These are phyloP conservation scores for Zhuqinia jingwanae DNA, from an alignment of 2,888 invertebrate species.

Conservation along the genomic window DNA sequence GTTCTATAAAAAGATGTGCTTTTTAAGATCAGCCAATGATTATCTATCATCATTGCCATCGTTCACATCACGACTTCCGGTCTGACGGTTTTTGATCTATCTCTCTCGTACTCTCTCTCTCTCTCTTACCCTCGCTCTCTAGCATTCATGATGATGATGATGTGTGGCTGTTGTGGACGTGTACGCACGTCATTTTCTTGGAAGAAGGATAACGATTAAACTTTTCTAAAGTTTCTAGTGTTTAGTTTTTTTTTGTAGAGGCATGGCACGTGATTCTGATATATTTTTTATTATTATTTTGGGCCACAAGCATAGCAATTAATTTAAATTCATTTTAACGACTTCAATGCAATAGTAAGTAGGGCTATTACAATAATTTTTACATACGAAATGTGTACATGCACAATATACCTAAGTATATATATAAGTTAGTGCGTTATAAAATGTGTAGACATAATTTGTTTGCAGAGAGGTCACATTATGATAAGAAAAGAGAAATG, in stretches of 20 bases:
- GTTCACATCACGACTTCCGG: constrained; percentile 56
- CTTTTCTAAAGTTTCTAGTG: not conserved
- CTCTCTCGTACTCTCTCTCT: too few species aligned
- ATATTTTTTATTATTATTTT: not conserved
- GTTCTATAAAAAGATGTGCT: not conserved
- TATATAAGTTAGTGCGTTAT: too few species aligned
- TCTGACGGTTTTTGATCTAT: not conserved
- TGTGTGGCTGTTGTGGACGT: not conserved
- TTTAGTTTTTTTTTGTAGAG: not conserved
- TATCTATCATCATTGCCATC: constrained; percentile 13
- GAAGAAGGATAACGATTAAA: not conserved
- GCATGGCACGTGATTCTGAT: constrained; percentile 15
- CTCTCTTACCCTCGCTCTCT: too few species aligned
- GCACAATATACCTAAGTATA: too few species aligned
- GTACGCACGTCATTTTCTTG: constrained; percentile 25
- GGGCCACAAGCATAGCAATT: not conserved
- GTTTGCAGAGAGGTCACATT: constrained; percentile 15
- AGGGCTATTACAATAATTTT: not conserved
- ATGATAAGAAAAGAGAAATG: constrained; percentile 32
- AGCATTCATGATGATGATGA: too few species aligned
- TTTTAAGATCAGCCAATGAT: constrained; percentile 35
- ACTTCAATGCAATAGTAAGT: constrained; percentile 13
- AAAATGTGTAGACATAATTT: constrained; percentile 10
- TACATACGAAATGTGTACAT: too few species aligned
- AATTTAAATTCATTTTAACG: constrained; percentile 19